These are phyloP conservation scores for Drosophila villosipedis DNA, from an alignment of 2,888 invertebrate species.

Conservation along the genomic window DNA sequence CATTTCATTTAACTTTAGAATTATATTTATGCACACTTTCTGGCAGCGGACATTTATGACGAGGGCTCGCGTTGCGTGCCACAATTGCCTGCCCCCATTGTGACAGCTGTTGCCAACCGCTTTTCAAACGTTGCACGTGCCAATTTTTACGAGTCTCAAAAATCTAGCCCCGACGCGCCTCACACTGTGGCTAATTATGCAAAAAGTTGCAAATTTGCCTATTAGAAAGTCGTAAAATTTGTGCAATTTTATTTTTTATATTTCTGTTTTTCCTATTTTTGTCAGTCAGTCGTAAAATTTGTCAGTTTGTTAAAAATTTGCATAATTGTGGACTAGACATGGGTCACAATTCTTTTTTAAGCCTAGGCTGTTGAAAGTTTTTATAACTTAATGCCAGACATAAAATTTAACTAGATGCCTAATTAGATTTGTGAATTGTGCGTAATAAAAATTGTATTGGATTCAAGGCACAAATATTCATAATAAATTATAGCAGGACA, in stretches of 20 bases:
- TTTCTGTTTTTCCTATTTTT: not conserved
- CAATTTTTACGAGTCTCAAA: slow-evolving; percentile 57
- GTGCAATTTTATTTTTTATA: slow-evolving; percentile 45
- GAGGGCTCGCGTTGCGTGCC: slow-evolving; percentile 19
- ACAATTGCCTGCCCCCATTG: slow-evolving; percentile 26
- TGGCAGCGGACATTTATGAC: slow-evolving; percentile 71
- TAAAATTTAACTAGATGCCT: slow-evolving; percentile 46
- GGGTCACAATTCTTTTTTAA: slow-evolving; percentile 35
- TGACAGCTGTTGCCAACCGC: slow-evolving; percentile 57
- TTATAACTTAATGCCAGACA: slow-evolving; percentile 49
- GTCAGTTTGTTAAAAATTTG: slow-evolving; percentile 42
- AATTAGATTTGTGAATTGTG: slow-evolving; percentile 36
- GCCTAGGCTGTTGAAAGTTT: slow-evolving; percentile 37
- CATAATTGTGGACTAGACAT: slow-evolving; percentile 53
- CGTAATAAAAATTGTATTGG: slow-evolving; percentile 1
- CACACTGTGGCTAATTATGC: slow-evolving; percentile 64
- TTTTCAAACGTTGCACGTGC: slow-evolving; percentile 53
- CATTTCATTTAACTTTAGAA: slow-evolving; percentile 76
- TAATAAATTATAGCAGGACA: not conserved
- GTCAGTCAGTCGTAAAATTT: slow-evolving; percentile 46
- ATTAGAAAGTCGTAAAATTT: slow-evolving; percentile 73
- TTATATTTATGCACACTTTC: slow-evolving; percentile 66
- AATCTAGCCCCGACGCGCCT: slow-evolving; percentile 21
- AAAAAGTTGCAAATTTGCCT: slow-evolving; percentile 72
- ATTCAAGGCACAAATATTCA: not conserved